Base-by-base conservation (phyloP, 2,888 invertebrate genomes). In the Sthenelais limicola region DNA sequence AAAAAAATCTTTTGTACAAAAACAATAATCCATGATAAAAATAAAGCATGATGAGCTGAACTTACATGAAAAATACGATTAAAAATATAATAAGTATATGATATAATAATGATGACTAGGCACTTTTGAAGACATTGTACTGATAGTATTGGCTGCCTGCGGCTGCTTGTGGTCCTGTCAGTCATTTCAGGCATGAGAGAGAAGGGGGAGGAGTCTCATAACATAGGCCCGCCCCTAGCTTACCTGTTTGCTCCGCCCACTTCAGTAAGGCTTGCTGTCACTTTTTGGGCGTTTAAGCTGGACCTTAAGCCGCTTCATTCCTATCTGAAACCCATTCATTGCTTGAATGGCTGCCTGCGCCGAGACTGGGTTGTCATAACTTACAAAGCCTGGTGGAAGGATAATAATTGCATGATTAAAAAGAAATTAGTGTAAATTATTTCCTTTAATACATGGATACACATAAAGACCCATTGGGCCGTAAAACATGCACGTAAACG, bases 251-350 rank as follows among this genome's bases (percentile, higher is more conserved):
- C 51, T 26, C 28, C 24, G 62, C 62, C 62, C 62, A 62, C 62
- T 35, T 38, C 38, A 98, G 93, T 98, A 98, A 89, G 97, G 97
- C 91, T 97, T 93, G 91, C 94, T 95, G 89, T 97, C 96, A 90
- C 96, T 96, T 91, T 97, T 97, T 90, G 98, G 97, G 91, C 98
- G 92, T 91, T 98, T 98, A 91, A 98, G 92, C 91, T 98, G 98
- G 88, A 98, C 98, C 92, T 99, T 99, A 89, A 99, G 94, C 89
- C 98, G 93, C 91, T 99, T 99, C 98, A 98, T 98, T 88, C 98
- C 98, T 89, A 99, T 98, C 91, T 99, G 98, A 91, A 98, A 99
- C 88, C 98, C 98, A 90, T 99, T 99, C 98, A 99, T 99, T 86
- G 98, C 94, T 90, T 97, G 97, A 89, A 99, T 99, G 84, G 98